These are phyloP conservation scores for Campaea margaritaria DNA, from an alignment of 2,888 invertebrate species.

Conservation along the genomic window DNA sequence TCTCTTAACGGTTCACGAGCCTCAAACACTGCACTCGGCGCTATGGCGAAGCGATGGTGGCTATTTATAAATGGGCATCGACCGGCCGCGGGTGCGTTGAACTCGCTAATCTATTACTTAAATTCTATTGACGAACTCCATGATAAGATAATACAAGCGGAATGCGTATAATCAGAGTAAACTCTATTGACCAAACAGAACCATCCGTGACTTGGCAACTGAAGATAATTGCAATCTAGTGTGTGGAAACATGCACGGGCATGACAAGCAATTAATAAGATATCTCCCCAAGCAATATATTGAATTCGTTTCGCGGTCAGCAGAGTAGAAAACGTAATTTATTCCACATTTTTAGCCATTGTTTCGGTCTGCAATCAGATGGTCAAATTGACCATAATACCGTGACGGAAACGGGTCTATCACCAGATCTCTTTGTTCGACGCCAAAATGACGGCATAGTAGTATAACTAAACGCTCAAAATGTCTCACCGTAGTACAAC, in stretches of 20 bases:
- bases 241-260: not conserved
- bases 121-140: slow-evolving; percentile 50
- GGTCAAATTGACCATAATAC: slow-evolving; percentile 61
- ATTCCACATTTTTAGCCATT: slow-evolving; percentile 53
- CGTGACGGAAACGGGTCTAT: slow-evolving; percentile 34
- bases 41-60: slow-evolving; percentile 58
- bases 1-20: slow-evolving; percentile 54
- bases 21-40: slow-evolving; percentile 52
- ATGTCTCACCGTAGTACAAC: slow-evolving; percentile 25
- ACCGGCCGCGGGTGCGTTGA: slow-evolving; percentile 64
- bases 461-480: slow-evolving; percentile 10
- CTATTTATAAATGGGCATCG: slow-evolving; percentile 72
- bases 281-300: not conserved
- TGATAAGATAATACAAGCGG: slow-evolving; percentile 61
- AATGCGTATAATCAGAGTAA: slow-evolving; percentile 9
- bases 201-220: slow-evolving; percentile 4
- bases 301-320: slow-evolving; percentile 30
- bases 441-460: slow-evolving; percentile 17
- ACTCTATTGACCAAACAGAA: slow-evolving; percentile 8
- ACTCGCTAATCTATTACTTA: slow-evolving; percentile 62
- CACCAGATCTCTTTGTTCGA: slow-evolving; percentile 24
- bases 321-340: slow-evolving; percentile 34
- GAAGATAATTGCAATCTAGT: not conserved
- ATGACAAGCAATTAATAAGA: too few relatives aligned
- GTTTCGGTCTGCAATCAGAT: slow-evolving; percentile 58